phyloP scores from a whole-genome alignment of 2,113 vertebrate species.

The Rana temporaria region DNA sequence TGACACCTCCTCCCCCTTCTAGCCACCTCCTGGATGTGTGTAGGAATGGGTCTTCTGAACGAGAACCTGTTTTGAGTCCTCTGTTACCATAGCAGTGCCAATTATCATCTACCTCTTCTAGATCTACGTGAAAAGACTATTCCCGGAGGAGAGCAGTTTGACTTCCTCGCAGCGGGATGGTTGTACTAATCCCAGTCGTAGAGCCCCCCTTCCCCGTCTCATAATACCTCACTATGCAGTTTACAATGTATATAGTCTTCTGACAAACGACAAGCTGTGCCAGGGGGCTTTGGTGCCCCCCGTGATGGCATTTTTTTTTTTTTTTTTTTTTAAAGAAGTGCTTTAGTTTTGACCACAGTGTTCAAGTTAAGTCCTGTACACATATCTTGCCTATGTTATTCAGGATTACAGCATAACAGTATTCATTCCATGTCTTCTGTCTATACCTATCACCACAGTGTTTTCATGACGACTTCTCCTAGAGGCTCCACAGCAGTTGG shows the following conservation, averaged over 20 bases:
- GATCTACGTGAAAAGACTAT: conserved; percentile 1
- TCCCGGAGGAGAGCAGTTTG: conserved; percentile 1
- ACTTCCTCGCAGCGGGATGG: background rate
- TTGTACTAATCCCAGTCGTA: conserved; percentile 6
- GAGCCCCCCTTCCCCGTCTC: background rate
- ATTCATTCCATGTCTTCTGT: too few species aligned
- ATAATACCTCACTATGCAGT: conserved; percentile 16
- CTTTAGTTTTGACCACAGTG: background rate
- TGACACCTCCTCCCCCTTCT: background rate
- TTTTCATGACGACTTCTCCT: too few species aligned
- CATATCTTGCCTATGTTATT: too few species aligned
- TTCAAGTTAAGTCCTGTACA: too few species aligned
- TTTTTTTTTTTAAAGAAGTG: background rate
- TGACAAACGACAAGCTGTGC: background rate
- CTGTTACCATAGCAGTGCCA: conserved; percentile 33
- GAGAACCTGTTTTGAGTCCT: background rate
- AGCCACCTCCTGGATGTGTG: background rate
- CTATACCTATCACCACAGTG: too few species aligned
- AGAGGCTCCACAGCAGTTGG: too few species aligned
- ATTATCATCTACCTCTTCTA: conserved; percentile 7
- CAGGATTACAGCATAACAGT: too few species aligned
- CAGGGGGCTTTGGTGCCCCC: background rate
- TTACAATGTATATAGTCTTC: conserved; percentile 3
- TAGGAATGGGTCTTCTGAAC: conserved; percentile 17
- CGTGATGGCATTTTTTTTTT: background rate